Evolutionary conservation across 2,113 vertebrate species (phyloP), one percentile per base, ranked within the genome.

Genomic region (Hystrix brachyura): DNA sequence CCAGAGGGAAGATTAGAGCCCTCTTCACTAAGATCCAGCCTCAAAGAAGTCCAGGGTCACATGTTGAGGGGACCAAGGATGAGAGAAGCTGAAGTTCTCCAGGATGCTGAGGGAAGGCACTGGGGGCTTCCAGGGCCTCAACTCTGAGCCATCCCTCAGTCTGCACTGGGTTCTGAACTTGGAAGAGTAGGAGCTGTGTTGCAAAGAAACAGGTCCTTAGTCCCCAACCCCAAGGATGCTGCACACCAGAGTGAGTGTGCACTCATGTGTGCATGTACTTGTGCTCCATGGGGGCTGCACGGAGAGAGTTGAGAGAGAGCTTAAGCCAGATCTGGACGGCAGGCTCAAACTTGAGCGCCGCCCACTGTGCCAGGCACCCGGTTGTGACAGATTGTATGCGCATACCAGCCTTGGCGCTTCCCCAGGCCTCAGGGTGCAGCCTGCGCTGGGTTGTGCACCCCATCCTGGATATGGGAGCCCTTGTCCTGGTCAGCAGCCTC

Each of bases 211-310:
- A 65, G 15, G 23, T 65, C 34, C 51, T 60, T 32, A 90, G 65
- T 18, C 62, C 4, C 69, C 4, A 10, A 62, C 5, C 53, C 18
- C 14, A 1, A 48, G n/a, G 55, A 46, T 3, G 46, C 43, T 69
- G 88, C 15, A 72, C 69, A 72, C n/a, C 69, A 43, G 69, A 9
- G 5, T 17, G 48, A 51, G 51, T 23, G 18, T 10, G 3, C 23
- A 15, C 1, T 23, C 32, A 1, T 7, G 14, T 29, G 1, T 13
- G 5, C 34, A 53, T 13, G 17, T 43, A 7, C 17, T 19, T 21
- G 27, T 89, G 53, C n/a, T 27, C 46, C 29, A 11, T 55, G 38
- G 19, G 51, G n/a, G 17, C 46, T 48, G 32, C 29, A 21, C 0
- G 55, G 92, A 84, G 38, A 57, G 14, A 3, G 10, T 1, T 17